Evolutionary conservation across 2,113 vertebrate species (phyloP).

Genomic region (Tylochromis polylepis): DNA sequence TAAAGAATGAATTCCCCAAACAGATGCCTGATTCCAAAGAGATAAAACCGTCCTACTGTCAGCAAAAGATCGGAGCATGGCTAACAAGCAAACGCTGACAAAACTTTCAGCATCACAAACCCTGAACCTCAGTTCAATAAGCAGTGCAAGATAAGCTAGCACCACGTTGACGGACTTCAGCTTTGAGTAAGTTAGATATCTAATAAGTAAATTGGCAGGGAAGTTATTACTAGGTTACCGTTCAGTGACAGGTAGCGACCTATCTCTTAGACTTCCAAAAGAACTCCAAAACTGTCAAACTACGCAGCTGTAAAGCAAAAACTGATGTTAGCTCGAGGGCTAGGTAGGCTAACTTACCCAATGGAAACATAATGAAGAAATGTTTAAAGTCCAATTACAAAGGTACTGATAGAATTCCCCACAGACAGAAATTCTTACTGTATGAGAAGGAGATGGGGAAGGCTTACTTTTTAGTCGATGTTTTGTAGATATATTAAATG

Average conservation of each 20-base stretch:
- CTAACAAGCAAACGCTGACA: background rate
- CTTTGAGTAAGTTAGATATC: too few species aligned
- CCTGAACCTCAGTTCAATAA: background rate
- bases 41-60: background rate
- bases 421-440: rapidly evolving
- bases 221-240: constrained; percentile 4
- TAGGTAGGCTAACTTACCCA: constrained; percentile 33
- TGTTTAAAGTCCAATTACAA: background rate
- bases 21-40: background rate
- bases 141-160: background rate
- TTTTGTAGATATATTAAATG: background rate
- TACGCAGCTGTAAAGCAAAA: constrained; percentile 30
- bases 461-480: constrained; percentile 49
- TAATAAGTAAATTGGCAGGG: background rate
- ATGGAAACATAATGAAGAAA: background rate
- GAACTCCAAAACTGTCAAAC: constrained; percentile 9
- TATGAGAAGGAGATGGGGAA: rapidly evolving
- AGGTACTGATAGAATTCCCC: background rate
- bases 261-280: background rate
- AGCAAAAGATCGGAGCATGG: background rate
- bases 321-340: constrained; percentile 44
- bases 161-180: background rate
- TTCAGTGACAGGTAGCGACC: background rate
- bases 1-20: constrained; percentile 66
- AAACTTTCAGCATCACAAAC: background rate